A percentile compares a stretch with the other conserved stretches of the same genome.
Evolutionary conservation across 1,140 invertebrate genomes (phyloP).

Genomic region (Ganaspis sp.): DNA sequence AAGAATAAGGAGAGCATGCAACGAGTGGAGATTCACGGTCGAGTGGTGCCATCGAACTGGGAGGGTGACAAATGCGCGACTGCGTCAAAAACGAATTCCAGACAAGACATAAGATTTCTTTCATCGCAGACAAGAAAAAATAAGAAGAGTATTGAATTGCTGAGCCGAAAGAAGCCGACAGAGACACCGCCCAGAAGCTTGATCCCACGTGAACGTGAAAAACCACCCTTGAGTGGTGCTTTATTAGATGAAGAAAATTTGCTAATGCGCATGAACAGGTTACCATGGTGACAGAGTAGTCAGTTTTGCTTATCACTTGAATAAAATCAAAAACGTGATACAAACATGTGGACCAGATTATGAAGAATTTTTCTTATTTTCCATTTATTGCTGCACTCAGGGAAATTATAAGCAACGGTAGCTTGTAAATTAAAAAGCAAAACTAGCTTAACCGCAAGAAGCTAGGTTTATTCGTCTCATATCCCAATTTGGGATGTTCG

Average conservation of each 20-base stretch:
- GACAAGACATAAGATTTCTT: not conserved
- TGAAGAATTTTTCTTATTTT: not conserved
- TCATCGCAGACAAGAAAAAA: constrained; percentile 27
- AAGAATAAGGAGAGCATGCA: not conserved
- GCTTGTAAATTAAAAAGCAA: too few species aligned
- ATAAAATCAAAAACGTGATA: not conserved
- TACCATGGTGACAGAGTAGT: constrained; percentile 49
- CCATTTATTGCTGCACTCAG: not conserved
- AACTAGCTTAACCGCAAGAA: too few species aligned
- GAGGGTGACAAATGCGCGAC: not conserved
- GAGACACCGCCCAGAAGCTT: constrained; percentile 73
- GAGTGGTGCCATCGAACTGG: not conserved
- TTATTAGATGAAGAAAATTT: constrained; percentile 49
- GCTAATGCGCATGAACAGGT: constrained; percentile 55
- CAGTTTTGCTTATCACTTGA: constrained; percentile 4
- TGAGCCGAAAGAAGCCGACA: constrained; percentile 39
- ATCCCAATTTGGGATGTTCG: too few species aligned
- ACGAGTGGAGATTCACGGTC: constrained; percentile 6
- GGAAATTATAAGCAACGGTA: too few species aligned
- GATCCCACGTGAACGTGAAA: constrained; percentile 65
- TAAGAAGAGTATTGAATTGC: not conserved
- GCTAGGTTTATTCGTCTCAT: too few species aligned
- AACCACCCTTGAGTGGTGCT: constrained; percentile 63
- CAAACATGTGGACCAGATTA: not conserved
- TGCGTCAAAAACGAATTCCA: not conserved